Conservation (phyloP, 2,888 invertebrate genomes). For the Scaptomyza flava region DNA sequence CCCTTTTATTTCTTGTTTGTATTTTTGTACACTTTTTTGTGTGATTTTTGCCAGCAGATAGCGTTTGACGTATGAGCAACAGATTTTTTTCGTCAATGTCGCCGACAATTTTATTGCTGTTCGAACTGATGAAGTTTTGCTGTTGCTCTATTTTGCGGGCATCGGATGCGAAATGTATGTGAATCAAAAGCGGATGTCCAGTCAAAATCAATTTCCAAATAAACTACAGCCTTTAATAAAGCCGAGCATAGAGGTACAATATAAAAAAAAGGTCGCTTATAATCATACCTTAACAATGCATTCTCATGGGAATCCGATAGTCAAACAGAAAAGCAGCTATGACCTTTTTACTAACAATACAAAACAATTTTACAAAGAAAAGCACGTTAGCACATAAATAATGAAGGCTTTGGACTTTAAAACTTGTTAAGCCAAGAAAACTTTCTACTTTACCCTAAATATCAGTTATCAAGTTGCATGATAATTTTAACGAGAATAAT, state of each 20-base stretch:
- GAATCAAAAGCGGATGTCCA: constrained; percentile 41
- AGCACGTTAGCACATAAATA: not conserved
- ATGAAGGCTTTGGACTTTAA: not conserved
- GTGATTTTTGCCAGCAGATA: constrained; percentile 67
- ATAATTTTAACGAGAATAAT: not conserved
- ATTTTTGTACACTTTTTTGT: constrained; percentile 40
- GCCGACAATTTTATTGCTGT: constrained; percentile 69
- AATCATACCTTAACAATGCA: not conserved
- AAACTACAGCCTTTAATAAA: constrained; percentile 23
- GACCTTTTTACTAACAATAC: not conserved
- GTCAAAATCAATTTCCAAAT: constrained; percentile 27
- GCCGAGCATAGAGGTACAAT: not conserved
- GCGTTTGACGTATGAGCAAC: constrained; percentile 78
- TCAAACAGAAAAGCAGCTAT: not conserved
- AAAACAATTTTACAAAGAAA: not conserved
- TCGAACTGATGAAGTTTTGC: constrained; percentile 42
- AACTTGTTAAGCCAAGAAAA: not conserved
- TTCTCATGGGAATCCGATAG: not conserved
- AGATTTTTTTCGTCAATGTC: constrained; percentile 65
- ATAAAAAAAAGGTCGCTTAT: not conserved
- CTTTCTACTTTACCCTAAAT: not conserved
- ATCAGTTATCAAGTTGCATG: not conserved
- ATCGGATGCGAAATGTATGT: constrained; percentile 8
- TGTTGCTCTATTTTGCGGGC: constrained; percentile 20
- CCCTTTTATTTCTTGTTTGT: constrained; percentile 20